These are phyloP conservation scores for Sinohyriopsis cumingii DNA, from an alignment of 2,888 invertebrate species.

Conservation along the genomic window DNA sequence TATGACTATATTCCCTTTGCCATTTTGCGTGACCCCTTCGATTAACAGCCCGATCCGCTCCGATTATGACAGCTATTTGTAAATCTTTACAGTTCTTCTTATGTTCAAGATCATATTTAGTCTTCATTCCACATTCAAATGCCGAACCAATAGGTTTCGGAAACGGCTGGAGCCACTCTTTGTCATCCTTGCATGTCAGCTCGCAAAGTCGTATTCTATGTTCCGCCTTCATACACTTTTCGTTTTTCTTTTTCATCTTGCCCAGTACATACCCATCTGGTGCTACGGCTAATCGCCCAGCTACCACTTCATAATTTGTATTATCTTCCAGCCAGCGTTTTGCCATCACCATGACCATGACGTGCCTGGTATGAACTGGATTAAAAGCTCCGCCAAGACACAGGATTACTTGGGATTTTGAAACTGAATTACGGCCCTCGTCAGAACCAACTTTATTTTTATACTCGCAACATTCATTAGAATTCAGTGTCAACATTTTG, in stretches of 20 bases:
- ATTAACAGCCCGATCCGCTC: conserved; percentile 35
- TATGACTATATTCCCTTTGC: conserved; percentile 13
- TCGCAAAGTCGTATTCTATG: conserved; percentile 33
- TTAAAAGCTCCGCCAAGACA: conserved; percentile 38
- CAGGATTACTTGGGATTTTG: conserved; percentile 14
- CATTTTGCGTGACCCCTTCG: conserved; percentile 29
- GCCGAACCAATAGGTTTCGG: conserved; percentile 28
- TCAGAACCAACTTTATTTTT: too few relatives aligned
- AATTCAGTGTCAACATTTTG: too few relatives aligned
- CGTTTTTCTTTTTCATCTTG: conserved; percentile 18
- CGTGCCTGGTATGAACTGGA: conserved; percentile 35
- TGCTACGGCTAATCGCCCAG: conserved; percentile 32
- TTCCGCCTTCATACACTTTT: conserved; percentile 25
- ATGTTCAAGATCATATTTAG: conserved; percentile 10
- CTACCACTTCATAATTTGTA: conserved; percentile 26
- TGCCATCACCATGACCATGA: conserved; percentile 22
- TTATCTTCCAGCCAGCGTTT: conserved; percentile 32
- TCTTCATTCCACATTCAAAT: conserved; percentile 22
- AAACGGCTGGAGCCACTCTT: conserved; percentile 27
- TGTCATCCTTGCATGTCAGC: conserved; percentile 20
- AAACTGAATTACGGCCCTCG: too few relatives aligned
- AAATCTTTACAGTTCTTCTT: neutral
- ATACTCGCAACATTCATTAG: too few relatives aligned
- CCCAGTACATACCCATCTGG: conserved; percentile 31
- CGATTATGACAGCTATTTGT: conserved; percentile 23